phyloP scores from a whole-genome alignment of 2,113 vertebrate species.

The Lophotis ruficrista region DNA sequence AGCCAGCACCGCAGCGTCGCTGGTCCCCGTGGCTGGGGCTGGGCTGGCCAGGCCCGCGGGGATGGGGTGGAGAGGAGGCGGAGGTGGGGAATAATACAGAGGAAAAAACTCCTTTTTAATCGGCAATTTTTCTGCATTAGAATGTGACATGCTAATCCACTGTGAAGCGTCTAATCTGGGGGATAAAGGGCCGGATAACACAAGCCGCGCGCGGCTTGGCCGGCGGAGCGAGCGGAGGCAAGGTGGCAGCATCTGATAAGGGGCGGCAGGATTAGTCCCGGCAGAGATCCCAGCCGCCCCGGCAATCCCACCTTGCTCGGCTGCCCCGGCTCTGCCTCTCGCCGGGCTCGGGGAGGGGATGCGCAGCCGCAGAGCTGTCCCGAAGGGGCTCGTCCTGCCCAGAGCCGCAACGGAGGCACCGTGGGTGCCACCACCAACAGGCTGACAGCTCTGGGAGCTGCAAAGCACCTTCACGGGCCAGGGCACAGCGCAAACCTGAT shows the following conservation, averaged over 20 bases:
- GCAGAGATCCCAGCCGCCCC: not conserved
- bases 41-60: not conserved
- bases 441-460: not conserved
- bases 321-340: not conserved
- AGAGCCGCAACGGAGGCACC: rapidly evolving
- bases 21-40: not conserved
- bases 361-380: not conserved
- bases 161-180: constrained; percentile 67
- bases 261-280: constrained; percentile 28
- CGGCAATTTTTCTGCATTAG: constrained; percentile 61
- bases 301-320: constrained; percentile 27
- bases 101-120: constrained; percentile 49
- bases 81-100: constrained; percentile 37
- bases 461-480: not conserved
- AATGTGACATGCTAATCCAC: constrained; percentile 69
- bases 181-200: constrained; percentile 72
- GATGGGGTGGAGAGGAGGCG: constrained; percentile 1
- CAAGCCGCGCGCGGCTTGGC: constrained; percentile 23
- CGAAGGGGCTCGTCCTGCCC: not conserved
- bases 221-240: constrained; percentile 31
- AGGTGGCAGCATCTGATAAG: constrained; percentile 73
- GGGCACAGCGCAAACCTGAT: rapidly evolving
- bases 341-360: not conserved
- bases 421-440: not conserved
- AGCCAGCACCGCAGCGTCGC: rapidly evolving